These are phyloP conservation scores for Capitella teleta DNA, from an alignment of 1,140 invertebrate genomes.

Conservation along the genomic window DNA sequence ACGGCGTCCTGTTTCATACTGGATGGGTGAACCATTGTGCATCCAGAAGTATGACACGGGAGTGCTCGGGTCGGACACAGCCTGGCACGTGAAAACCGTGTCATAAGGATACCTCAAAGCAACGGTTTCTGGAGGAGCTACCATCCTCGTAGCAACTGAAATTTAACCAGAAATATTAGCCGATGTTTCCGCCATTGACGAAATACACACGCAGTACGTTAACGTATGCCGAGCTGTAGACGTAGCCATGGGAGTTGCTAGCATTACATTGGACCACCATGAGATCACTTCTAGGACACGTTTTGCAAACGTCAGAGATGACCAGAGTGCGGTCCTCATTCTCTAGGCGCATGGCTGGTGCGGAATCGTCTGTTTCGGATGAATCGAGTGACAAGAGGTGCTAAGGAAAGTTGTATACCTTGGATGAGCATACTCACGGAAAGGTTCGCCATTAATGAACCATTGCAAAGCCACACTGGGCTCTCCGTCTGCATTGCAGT, in stretches of 20 bases:
- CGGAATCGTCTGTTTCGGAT: not conserved
- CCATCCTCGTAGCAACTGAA: slow-evolving; percentile 6
- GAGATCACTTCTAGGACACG: not conserved
- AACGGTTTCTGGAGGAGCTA: not conserved
- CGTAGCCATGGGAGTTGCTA: slow-evolving; percentile 4
- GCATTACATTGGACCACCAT: slow-evolving; percentile 10
- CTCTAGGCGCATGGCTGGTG: not conserved
- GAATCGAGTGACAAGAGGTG: not conserved
- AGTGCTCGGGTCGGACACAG: slow-evolving; percentile 9
- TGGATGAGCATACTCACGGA: not conserved
- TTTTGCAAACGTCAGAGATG: slow-evolving; percentile 5
- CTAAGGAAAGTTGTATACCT: not conserved
- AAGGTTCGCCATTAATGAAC: not conserved
- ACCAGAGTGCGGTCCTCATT: not conserved
- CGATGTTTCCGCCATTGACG: not conserved
- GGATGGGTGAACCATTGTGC: not conserved
- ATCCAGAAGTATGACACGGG: slow-evolving; percentile 4
- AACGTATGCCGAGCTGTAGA: slow-evolving; percentile 6
- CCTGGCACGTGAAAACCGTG: slow-evolving; percentile 3
- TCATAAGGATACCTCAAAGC: not conserved
- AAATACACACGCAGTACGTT: slow-evolving; percentile 14
- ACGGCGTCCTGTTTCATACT: not conserved
- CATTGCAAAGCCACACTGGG: not conserved
- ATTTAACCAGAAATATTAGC: not conserved
- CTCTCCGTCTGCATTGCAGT: too few relatives aligned